Evolutionary conservation across 2,888 invertebrate species (phyloP).

Genomic region (Cristatella mucedo): DNA sequence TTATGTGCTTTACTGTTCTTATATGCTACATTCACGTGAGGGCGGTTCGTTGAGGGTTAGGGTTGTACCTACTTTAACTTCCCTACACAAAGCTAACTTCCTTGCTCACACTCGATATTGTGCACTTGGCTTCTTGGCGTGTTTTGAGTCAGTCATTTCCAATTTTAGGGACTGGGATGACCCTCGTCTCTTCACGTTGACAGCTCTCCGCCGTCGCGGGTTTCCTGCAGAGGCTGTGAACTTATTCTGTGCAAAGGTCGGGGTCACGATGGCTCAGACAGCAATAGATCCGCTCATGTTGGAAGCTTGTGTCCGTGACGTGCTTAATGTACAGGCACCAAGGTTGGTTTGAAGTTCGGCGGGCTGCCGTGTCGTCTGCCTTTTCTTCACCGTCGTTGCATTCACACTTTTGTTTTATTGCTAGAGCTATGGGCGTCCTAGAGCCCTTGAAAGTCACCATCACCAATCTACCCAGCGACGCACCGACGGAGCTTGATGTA

Average conservation of each 20-base stretch:
- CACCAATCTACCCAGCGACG: constrained; percentile 52
- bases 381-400: no score
- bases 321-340: constrained; percentile 68
- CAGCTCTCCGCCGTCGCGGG: constrained; percentile 79
- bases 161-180: constrained; percentile 93
- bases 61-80: no score
- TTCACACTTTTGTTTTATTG: no score
- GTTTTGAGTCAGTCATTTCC: no score
- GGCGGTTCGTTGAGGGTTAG: no score
- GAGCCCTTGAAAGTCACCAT: constrained; percentile 75
- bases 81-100: no score
- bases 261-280: constrained; percentile 55
- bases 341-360: constrained; percentile 43
- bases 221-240: constrained; percentile 85
- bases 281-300: constrained; percentile 76
- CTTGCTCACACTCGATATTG: no score
- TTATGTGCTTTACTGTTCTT: no score
- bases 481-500: constrained; percentile 46
- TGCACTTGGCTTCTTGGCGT: no score
- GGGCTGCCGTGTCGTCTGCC: no score
- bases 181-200: constrained; percentile 85
- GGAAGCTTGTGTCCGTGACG: constrained; percentile 78
- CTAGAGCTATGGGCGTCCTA: constrained; percentile 80
- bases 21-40: no score
- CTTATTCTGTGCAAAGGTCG: constrained; percentile 71